A percentile compares a stretch with the other conserved stretches of the same genome.
Conservation (phyloP, 2,113 vertebrate species). For the Rhipidura dahli region DNA sequence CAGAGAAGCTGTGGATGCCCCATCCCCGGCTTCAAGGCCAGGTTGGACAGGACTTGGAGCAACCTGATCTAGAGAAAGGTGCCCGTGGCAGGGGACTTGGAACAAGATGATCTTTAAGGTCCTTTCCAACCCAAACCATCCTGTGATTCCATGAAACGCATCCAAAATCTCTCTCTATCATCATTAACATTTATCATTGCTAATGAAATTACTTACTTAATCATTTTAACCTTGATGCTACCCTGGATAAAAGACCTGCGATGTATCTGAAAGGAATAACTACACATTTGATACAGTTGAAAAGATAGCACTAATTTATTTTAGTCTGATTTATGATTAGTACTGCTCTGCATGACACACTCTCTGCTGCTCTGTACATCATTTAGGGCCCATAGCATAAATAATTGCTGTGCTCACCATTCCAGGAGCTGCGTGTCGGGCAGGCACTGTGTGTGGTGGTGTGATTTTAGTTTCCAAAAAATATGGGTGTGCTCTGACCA, state of each 20-base stretch:
- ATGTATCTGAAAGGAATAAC: constrained; percentile 39
- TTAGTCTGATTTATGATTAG: constrained; percentile 41
- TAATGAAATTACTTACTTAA: constrained; percentile 58
- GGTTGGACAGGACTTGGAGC: not conserved
- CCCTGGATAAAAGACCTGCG: constrained; percentile 20
- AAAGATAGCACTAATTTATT: constrained; percentile 48
- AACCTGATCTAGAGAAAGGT: not conserved
- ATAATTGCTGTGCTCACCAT: not conserved
- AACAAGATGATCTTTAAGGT: not conserved
- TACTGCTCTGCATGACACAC: not conserved
- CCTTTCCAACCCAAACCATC: not conserved
- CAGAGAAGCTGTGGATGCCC: not conserved
- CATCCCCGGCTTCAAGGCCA: not conserved
- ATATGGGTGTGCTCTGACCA: not conserved
- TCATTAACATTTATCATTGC: constrained; percentile 46
- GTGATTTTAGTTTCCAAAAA: not conserved
- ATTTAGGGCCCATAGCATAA: not conserved
- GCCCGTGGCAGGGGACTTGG: not conserved
- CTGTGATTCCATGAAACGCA: not conserved
- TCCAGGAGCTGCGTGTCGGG: not conserved
- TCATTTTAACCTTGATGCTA: constrained; percentile 64
- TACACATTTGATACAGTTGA: constrained; percentile 37
- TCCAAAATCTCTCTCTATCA: not conserved
- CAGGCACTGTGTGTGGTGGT: not conserved
- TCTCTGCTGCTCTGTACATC: not conserved